These are phyloP conservation scores for Lethrus apterus DNA, from an alignment of 1,140 invertebrate species.

Conservation along the genomic window DNA sequence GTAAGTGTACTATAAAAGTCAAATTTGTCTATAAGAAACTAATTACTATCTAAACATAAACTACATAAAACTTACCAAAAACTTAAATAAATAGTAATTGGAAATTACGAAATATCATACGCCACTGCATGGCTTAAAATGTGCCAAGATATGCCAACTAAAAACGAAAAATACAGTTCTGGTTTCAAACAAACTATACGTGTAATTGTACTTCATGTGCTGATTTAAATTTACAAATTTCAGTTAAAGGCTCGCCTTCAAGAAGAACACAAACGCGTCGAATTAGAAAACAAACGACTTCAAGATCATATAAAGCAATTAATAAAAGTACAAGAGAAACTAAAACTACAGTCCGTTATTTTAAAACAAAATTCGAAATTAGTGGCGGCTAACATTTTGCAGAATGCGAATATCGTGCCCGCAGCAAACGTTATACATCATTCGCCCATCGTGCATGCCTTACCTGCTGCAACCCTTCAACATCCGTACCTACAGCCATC, in stretches of 20 bases:
- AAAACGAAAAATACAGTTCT: too few species aligned
- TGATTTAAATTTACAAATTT: constrained; percentile 10
- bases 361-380: constrained; percentile 22
- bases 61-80: background rate
- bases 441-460: constrained; percentile 3
- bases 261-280: constrained; percentile 35
- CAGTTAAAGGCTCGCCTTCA: constrained; percentile 39
- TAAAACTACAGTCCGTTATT: constrained; percentile 31
- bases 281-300: constrained; percentile 35
- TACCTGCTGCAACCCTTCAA: background rate
- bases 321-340: constrained; percentile 37
- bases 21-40: too few species aligned
- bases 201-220: background rate
- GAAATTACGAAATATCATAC: too few species aligned
- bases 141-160: too few species aligned
- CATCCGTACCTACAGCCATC: constrained; percentile 15
- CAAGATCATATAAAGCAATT: constrained; percentile 37
- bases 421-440: background rate
- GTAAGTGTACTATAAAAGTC: too few species aligned
- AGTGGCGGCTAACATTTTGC: constrained; percentile 5
- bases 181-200: background rate
- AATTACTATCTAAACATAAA: too few species aligned
- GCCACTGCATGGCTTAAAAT: too few species aligned
- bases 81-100: too few species aligned
- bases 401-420: background rate